These are phyloP conservation scores for Ranitomeya imitator DNA, from an alignment of 2,113 vertebrate species.

Conservation along the genomic window DNA sequence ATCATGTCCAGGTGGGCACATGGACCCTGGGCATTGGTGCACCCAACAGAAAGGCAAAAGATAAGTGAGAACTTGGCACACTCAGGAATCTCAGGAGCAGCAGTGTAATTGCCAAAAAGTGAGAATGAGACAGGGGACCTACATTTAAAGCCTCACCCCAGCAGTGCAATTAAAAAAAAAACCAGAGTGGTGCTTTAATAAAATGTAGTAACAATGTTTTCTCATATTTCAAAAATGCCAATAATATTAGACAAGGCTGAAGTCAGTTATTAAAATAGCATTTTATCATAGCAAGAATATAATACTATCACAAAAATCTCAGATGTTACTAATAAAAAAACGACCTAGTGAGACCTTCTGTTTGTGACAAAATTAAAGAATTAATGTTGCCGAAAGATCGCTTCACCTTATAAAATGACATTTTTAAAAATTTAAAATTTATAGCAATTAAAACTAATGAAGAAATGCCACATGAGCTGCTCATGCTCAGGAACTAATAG, in stretches of 20 bases:
- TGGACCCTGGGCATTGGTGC: too few relatives aligned
- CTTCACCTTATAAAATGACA: slow-evolving; percentile 79
- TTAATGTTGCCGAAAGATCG: slow-evolving; percentile 83
- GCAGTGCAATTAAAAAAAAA: too few relatives aligned
- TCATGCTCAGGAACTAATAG: slow-evolving; percentile 82
- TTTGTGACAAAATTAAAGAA: slow-evolving; percentile 80
- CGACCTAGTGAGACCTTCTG: slow-evolving; percentile 76
- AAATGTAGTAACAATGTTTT: background rate
- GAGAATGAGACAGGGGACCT: too few relatives aligned
- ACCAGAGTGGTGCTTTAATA: background rate
- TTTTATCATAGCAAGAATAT: slow-evolving; percentile 51
- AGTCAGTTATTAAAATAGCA: background rate
- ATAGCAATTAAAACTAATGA: slow-evolving; percentile 84
- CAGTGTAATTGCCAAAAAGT: too few relatives aligned
- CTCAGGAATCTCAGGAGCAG: too few relatives aligned
- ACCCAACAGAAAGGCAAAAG: too few relatives aligned
- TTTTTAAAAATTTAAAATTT: slow-evolving; percentile 80
- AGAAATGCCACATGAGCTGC: slow-evolving; percentile 81
- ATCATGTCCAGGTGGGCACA: too few relatives aligned
- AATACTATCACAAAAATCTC: slow-evolving; percentile 67
- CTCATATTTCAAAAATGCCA: background rate
- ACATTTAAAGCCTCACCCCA: background rate
- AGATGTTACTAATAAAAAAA: slow-evolving; percentile 65
- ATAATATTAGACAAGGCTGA: background rate
- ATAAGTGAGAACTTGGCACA: too few relatives aligned